Base-by-base conservation (phyloP, 1,140 invertebrate genomes). In the Polypedilum vanderplanki region DNA sequence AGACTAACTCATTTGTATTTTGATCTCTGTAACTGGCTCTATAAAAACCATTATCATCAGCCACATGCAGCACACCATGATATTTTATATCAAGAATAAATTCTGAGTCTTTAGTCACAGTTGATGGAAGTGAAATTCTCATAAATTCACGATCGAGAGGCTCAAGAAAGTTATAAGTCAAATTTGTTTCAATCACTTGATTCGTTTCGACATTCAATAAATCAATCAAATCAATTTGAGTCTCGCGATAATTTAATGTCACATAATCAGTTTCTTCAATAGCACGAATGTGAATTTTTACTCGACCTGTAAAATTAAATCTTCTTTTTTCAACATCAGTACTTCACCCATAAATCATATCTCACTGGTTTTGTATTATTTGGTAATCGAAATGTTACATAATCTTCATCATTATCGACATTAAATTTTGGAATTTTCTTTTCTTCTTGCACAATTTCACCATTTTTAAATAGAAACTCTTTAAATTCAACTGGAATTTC, bases 271-370 rank as follows among this genome's bases (percentile, higher is more conserved):
- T 57, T 3, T 12, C 12, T 57, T 57, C 46, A 12, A 57, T 57
- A 4, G 46, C 46, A 12, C 46, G 46, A 57, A 57, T n/a, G 4
- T 57, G 46, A 57, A 57, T 57, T 15, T 57, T 57, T 15, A 57
- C 46, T n/a, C n/a, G 46, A 4, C 46, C 46, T 57, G 10, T 1
- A 15, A 57, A 57, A 3, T 57, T 57, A 3, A 57, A 57, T 1
- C 1, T 57, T 15, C 15, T 0, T 3, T 57, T 57, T 3, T 57
- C 46, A 12, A 57, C 46, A 57, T 57, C 46, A 4, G 46, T 57
- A n/a, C 46, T 57, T 57, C n/a, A 57, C 46, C 46, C 46, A 57
- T n/a, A 57, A n/a, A n/a, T 57, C 46, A n/a, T 57, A 57, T 57
- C 46, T 12, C 12, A 57, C 46, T 15, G 46, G 46, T 12, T 4